Conservation (phyloP, 2,888 invertebrate genomes). For the Panzeria rudis region DNA sequence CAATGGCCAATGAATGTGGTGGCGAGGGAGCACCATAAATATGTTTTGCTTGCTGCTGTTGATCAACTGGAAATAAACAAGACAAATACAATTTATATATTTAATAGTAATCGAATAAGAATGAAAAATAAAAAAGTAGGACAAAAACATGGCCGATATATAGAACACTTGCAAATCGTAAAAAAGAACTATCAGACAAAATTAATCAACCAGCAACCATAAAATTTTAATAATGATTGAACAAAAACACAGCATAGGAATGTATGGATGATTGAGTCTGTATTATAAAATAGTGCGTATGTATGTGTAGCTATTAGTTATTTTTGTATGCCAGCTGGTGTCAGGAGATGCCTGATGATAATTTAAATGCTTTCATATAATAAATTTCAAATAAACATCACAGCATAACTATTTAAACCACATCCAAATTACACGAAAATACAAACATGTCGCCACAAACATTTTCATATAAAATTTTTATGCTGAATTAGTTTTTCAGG, state of each 20-base stretch:
- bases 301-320: not conserved
- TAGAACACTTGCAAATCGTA: not conserved
- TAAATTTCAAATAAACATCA: constrained; percentile 23
- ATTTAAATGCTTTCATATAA: constrained; percentile 43
- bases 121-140: not conserved
- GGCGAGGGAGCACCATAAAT: constrained; percentile 89
- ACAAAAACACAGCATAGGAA: not conserved
- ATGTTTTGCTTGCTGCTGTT: constrained; percentile 68
- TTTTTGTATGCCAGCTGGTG: not conserved
- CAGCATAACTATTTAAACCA: not conserved
- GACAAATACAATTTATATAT: constrained; percentile 37
- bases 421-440: not conserved
- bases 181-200: constrained; percentile 30
- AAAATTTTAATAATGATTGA: constrained; percentile 54
- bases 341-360: constrained; percentile 11
- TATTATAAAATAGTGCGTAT: not conserved
- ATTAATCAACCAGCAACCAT: constrained; percentile 59
- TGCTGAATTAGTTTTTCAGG: not conserved
- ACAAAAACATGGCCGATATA: not conserved
- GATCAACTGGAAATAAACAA: constrained; percentile 65
- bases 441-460: not conserved
- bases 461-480: not conserved
- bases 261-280: not conserved
- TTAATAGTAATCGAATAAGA: constrained; percentile 38
- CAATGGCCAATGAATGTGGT: constrained; percentile 91